Conservation (phyloP, 2,888 invertebrate genomes). For the Gisinianus flammeolus region DNA sequence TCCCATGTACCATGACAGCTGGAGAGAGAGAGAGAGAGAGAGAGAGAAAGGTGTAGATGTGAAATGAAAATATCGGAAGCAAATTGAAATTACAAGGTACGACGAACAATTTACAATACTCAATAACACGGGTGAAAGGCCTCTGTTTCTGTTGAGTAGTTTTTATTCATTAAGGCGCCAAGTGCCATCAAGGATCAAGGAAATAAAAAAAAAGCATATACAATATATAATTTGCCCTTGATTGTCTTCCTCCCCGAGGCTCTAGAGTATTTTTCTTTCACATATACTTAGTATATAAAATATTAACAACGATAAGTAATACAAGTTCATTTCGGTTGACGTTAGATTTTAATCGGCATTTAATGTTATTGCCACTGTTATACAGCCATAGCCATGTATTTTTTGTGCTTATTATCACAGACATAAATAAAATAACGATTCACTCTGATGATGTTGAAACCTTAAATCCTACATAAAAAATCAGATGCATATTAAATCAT, state of each 20-base stretch:
- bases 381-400: no score
- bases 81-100: conserved; percentile 25
- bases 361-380: no score
- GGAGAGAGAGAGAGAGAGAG: no score
- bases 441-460: not conserved
- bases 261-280: not conserved
- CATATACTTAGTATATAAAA: not conserved
- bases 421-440: conserved; percentile 4
- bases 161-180: conserved; percentile 39
- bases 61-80: not conserved
- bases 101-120: not conserved
- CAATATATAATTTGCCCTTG: conserved; percentile 18
- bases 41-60: no score
- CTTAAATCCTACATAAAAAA: no score
- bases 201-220: not conserved
- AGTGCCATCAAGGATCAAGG: conserved; percentile 28
- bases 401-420: not conserved
- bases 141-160: not conserved
- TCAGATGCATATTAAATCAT: no score
- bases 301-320: not conserved
- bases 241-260: conserved; percentile 21
- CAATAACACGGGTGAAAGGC: not conserved
- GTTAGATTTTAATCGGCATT: conserved; percentile 17
- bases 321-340: conserved; percentile 35
- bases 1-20: no score